Base-by-base conservation (phyloP, 2,113 vertebrate species). In the Alectura lathami region DNA sequence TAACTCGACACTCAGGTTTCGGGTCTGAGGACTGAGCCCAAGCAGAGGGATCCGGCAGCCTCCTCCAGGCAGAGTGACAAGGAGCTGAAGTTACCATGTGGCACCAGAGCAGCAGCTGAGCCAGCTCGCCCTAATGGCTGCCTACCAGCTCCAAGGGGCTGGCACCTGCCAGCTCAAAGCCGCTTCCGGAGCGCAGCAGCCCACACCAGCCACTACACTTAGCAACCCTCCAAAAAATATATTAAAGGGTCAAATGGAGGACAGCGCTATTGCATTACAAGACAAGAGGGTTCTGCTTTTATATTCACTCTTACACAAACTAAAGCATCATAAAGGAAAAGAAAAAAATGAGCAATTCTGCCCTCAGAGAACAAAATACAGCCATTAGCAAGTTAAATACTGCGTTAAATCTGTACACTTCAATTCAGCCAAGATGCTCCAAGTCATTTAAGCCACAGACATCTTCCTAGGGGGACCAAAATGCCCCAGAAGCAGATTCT, bases 91-190 rank as follows among this genome's bases (percentile, higher is more conserved):
- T 38, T 76, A 59, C 3, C 34, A 17, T 72, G 21, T 50, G 80
- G 76, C 40, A 91, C 53, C 69, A 84, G 77, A 78, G 75, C 4
- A 82, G 83, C 73, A 83, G 62, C 50, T 0, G 0, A 93, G 63
- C 79, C 26, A 9, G 29, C 87, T 75, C 0, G 0, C 45, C 78
- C 51, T 54, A 87, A 93, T 45, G 89, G 94, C 86, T 94, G 86
- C 89, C 76, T 26, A 63, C 9, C 2, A 2, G 42, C 42, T 48
- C 32, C 1, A 2, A 15, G 32, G 38, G 83, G 32, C 85, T 83
- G 72, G 85, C 92, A 95, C 93, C 85, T 85, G 91, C 68, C 93
- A 81, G 60, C 90, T 56, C 88, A 18, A 12, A 91, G 86, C 90
- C 88, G 62, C 76, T 88, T 81, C 86, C 63, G 29, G 42, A 92